These are phyloP conservation scores for Acrossocheilus wenchowensis DNA, from an alignment of 2,797 vertebrate species.

Conservation along the genomic window DNA sequence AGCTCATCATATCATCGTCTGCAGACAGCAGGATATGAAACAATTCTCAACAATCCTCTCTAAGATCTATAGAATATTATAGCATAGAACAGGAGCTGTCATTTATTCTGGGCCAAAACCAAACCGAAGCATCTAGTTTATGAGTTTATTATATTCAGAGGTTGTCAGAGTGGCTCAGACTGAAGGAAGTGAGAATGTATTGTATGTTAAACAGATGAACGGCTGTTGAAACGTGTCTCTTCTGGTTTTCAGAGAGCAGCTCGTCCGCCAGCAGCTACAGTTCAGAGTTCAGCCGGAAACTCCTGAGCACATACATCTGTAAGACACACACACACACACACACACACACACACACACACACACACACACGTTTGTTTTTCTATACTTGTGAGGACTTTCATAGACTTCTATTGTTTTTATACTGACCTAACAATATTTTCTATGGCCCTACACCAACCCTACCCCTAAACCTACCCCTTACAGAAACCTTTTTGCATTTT, in stretches of 20 bases:
- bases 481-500: too few relatives aligned
- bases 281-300: constrained; percentile 91
- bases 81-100: background rate
- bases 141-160: background rate
- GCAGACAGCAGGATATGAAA: background rate
- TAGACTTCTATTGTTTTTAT: too few relatives aligned
- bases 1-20: background rate
- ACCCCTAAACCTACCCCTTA: too few relatives aligned
- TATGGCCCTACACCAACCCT: too few relatives aligned
- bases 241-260: constrained; percentile 85
- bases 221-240: background rate
- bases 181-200: background rate
- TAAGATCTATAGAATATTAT: background rate
- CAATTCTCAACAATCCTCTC: background rate
- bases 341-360: too few relatives aligned
- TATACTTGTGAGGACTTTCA: too few relatives aligned
- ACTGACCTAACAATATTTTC: too few relatives aligned
- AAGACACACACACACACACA: constrained; percentile 63
- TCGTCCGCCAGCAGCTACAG: constrained; percentile 91
- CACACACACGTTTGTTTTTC: too few relatives aligned
- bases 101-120: background rate
- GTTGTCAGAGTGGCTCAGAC: background rate
- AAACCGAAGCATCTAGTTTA: background rate
- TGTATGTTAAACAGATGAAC: background rate
- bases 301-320: constrained; percentile 97